Base-by-base conservation (phyloP, 2,888 invertebrate genomes). In the Dasysyrphus tricinctus region DNA sequence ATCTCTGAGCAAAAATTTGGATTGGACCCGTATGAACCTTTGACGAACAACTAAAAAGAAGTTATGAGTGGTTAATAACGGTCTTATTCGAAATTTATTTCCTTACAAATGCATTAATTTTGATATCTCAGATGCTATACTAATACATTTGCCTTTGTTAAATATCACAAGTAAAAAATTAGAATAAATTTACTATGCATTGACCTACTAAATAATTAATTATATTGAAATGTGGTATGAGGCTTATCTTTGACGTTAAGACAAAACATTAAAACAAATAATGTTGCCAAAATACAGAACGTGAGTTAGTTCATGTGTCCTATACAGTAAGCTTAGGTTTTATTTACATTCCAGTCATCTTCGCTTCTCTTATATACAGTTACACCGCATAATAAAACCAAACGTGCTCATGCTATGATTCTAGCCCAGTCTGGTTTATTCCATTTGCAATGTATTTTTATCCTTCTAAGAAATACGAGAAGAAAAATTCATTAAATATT, bases 401-500 rank as follows among this genome's bases (percentile, higher is more conserved):
- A 85, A 82, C 86, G 81, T 73, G 47, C 7, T 37, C 19, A 51
- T 34, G 49, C 42, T 14, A 51, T 51, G 49, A 54, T 63, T 72
- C 77, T 69, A n/a, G 42, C 49, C 56, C 74, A 70, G 73, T 57
- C 65, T 74, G 49, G 56, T 69, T 56, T 37, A 11, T 49, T 37
- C 37, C 37, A 5, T 49, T 67, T 51, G 37, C 57, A 81, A 54
- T 47, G 49, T 78, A 59, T 78, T 81, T 77, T 78, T 82, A 86
- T 82, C 67, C 85, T 77, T 78, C 78, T 54, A 69, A 88, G 84
- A 80, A 84, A 75, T 69, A 84, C 65, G 75, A 82, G 80, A 69
- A 80, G 79, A 86, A 88, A 88, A 88, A 88, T 88, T 89, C 89
- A 88, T 89, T 88, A 89, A 88, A 88, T 88, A 89, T 89, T 88